These are phyloP conservation scores for Seriola rivoliana DNA, from an alignment of 2,113 vertebrate species.

Conservation along the genomic window DNA sequence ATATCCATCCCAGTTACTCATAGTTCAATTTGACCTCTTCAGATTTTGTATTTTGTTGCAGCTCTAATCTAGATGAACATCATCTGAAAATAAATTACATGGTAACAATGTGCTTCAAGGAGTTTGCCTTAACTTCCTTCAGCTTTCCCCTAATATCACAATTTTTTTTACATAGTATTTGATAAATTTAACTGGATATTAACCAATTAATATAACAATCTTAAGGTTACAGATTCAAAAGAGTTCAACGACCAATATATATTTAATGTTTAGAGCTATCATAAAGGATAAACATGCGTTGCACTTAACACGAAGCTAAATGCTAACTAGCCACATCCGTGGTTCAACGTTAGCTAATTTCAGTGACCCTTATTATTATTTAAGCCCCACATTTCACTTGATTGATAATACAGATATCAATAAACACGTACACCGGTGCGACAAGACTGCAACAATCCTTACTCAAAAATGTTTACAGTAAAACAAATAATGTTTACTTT, in stretches of 20 bases:
- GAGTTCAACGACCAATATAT: accelerated
- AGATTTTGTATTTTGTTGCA: not conserved
- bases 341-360: not conserved
- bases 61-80: not conserved
- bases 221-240: accelerated
- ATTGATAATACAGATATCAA: accelerated
- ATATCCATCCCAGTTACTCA: too few relatives aligned
- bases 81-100: not conserved
- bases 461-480: not conserved
- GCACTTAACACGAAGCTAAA: constrained; percentile 41
- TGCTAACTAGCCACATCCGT: constrained; percentile 51
- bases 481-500: not conserved
- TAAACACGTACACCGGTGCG: accelerated
- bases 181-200: accelerated
- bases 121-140: not conserved
- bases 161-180: not conserved
- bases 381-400: accelerated
- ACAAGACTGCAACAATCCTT: accelerated
- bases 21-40: not conserved
- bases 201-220: accelerated
- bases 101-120: not conserved
- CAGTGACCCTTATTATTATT: not conserved
- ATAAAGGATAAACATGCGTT: constrained; percentile 34
- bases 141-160: not conserved
- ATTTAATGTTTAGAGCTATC: not conserved